Percentiles rank a stretch among this genome's conserved stretches.
phyloP scores from a whole-genome alignment of 1,140 invertebrate species.

The Anoplolepis gracilipes region DNA sequence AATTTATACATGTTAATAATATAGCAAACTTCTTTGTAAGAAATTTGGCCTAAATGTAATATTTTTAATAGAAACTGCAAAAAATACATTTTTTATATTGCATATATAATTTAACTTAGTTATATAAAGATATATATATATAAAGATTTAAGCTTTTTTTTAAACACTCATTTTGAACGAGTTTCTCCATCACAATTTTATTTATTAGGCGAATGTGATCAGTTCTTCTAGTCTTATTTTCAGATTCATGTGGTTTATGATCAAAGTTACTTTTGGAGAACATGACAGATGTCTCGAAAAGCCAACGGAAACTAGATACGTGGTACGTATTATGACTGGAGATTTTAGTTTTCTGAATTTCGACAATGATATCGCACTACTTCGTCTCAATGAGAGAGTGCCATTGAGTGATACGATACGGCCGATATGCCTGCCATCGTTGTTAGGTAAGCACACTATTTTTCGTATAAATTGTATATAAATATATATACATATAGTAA shows the following conservation, averaged over 20 bases:
- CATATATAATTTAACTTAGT: too few species aligned
- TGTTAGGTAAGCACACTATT: constrained; percentile 85
- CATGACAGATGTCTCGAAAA: constrained; percentile 93
- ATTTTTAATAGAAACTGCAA: not conserved
- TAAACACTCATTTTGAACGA: not conserved
- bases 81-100: too few species aligned
- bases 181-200: not conserved
- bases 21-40: not conserved
- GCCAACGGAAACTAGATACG: constrained; percentile 90
- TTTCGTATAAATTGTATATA: not conserved
- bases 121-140: too few species aligned
- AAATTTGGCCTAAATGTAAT: not conserved
- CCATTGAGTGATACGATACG: constrained; percentile 91
- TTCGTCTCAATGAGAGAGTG: constrained; percentile 92
- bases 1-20: not conserved
- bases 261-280: constrained; percentile 94
- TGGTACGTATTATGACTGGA: constrained; percentile 90
- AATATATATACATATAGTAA: not conserved
- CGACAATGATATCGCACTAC: constrained; percentile 93
- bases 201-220: constrained; percentile 59
- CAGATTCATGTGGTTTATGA: constrained; percentile 96
- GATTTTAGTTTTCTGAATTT: constrained; percentile 94
- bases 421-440: constrained; percentile 92
- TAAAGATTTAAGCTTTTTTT: not conserved
- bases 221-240: constrained; percentile 82